Evolutionary conservation across 2,113 vertebrate species (phyloP).

Genomic region (Boulengerochromis microlepis): DNA sequence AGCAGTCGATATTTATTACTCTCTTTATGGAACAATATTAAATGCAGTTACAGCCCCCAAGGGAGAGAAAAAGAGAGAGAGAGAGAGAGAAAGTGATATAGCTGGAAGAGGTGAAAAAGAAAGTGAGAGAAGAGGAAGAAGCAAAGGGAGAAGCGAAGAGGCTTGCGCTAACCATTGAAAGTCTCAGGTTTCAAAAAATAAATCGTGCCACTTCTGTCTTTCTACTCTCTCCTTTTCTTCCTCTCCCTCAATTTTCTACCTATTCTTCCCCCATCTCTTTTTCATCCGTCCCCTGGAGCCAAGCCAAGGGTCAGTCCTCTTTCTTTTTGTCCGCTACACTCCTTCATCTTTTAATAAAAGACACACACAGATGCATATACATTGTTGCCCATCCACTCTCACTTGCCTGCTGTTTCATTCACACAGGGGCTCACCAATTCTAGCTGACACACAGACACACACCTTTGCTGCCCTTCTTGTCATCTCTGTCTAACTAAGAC

Average conservation of each 20-base stretch:
- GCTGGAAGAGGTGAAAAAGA: neutral
- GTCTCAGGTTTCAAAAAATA: slow-evolving; percentile 46
- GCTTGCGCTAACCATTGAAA: slow-evolving; percentile 9
- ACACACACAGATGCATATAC: neutral
- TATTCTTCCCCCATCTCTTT: neutral
- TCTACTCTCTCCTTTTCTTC: neutral
- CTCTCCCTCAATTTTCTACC: slow-evolving; percentile 1
- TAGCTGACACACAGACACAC: neutral
- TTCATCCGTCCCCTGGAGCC: slow-evolving; percentile 33
- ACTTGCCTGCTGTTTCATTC: slow-evolving; percentile 2
- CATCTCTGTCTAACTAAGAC: slow-evolving; percentile 10
- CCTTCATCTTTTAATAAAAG: slow-evolving; percentile 36
- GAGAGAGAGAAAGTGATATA: slow-evolving; percentile 7
- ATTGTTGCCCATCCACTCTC: neutral
- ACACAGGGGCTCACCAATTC: neutral
- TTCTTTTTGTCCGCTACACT: neutral
- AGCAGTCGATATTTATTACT: slow-evolving; percentile 72
- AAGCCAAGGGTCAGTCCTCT: slow-evolving; percentile 28
- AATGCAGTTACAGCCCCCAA: slow-evolving; percentile 62
- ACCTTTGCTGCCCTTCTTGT: slow-evolving; percentile 22
- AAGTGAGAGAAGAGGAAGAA: slow-evolving; percentile 11
- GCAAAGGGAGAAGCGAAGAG: neutral
- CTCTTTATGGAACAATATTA: slow-evolving; percentile 68
- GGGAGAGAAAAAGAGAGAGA: slow-evolving; percentile 31
- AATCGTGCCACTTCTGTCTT: slow-evolving; percentile 15